Base-by-base conservation (phyloP, 2,888 invertebrate genomes). In the Athalia cordata region DNA sequence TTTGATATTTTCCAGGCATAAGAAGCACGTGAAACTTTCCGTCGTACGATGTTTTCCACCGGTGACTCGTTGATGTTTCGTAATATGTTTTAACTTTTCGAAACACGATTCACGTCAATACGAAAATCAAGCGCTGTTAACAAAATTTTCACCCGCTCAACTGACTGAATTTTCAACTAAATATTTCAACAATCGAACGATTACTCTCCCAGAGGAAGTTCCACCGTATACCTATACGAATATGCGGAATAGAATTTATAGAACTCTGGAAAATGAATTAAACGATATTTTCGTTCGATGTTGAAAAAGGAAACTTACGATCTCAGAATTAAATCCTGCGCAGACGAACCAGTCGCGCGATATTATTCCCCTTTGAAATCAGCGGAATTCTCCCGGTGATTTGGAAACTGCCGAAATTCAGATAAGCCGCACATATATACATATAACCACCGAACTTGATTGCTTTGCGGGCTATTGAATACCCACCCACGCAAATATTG, bases 401-500 rank as follows among this genome's bases (percentile, higher is more conserved):
- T 59, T 45, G 47, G 59, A 72, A 57, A 43, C 45, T 11, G 72
- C 3, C 13, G 15, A 72, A 15, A 72, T 72, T 72, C 43, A 59
- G 43, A 72, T 59, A 59, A 15, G 13, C 11, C n/a, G 9, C 45
- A n/a, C n/a, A n/a, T n/a, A n/a, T n/a, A n/a, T n/a, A n/a, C 47
- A 43, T 45, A 72, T 59, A 72, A 59, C 59, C 47, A 59, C 9
- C 29, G 29, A 59, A 13, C 45, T 59, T 59, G 62, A 75, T 75
- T 75, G 75, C 52, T 62, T 64, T 61, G 50, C 62, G 62, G 62
- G 49, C 75, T 62, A 75, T 75, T 64, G 75, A 64, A 62, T 52
- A 50, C 75, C 62, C 4, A 9, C 50, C 61, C 62, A 75, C 62
- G 62, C 75, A 75, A 75, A 75, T 75, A 75, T 75, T 75, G 64